Conservation (phyloP, 2,797 vertebrate species). For the Alauda arvensis region DNA sequence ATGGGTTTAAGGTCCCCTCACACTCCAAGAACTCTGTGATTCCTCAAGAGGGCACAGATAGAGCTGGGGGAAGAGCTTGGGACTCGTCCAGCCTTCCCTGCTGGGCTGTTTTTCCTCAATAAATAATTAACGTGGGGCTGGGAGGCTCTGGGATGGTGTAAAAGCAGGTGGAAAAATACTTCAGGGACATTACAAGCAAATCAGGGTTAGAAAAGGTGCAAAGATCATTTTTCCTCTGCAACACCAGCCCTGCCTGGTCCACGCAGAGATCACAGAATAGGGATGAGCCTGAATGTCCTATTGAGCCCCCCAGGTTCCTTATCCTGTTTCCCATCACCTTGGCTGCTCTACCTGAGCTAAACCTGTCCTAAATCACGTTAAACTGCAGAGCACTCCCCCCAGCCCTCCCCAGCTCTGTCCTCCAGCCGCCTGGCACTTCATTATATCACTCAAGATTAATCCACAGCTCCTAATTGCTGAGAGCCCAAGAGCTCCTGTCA, state of each 20-base stretch:
- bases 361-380: background rate
- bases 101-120: background rate
- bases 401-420: background rate
- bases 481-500: background rate
- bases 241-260: rapidly evolving
- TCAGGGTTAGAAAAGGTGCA: rapidly evolving
- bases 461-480: background rate
- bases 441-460: slow-evolving; percentile 40
- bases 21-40: background rate
- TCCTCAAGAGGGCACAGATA: background rate
- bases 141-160: background rate
- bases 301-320: background rate
- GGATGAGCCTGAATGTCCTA: background rate
- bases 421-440: background rate
- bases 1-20: background rate
- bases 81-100: background rate
- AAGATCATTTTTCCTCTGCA: background rate
- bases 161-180: background rate
- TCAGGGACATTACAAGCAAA: background rate
- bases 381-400: background rate
- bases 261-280: rapidly evolving
- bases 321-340: background rate
- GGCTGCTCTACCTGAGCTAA: background rate
- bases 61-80: background rate
- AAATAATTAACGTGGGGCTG: background rate